phyloP scores from a whole-genome alignment of 2,797 vertebrate genomes.

The Anguilla marmorata region DNA sequence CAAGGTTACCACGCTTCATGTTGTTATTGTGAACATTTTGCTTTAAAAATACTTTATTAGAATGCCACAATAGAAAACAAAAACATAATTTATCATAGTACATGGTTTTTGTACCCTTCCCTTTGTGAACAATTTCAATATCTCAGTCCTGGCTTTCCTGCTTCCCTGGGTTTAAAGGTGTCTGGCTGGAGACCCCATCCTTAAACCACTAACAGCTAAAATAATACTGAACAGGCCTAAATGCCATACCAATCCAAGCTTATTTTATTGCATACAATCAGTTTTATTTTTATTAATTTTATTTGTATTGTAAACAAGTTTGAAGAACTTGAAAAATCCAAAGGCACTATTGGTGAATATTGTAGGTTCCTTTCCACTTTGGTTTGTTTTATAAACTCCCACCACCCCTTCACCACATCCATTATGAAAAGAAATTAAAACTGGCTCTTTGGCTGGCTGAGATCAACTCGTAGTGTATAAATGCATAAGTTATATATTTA shows the following conservation, averaged over 20 bases:
- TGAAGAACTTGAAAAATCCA: conserved; percentile 81
- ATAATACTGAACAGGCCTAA: conserved; percentile 57
- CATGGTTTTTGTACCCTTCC: conserved; percentile 48
- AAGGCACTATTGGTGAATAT: conserved; percentile 76
- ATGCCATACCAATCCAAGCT: conserved; percentile 81
- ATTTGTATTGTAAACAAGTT: conserved; percentile 84
- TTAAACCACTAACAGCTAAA: conserved; percentile 26
- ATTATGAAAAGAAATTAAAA: conserved; percentile 48
- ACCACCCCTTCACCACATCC: conserved; percentile 33
- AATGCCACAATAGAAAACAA: conserved; percentile 57
- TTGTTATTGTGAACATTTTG: conserved; percentile 20
- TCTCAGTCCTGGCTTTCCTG: conserved; percentile 37
- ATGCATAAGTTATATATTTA: conserved; percentile 95
- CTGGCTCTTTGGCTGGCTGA: conserved; percentile 85
- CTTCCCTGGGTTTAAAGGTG: conserved; percentile 12
- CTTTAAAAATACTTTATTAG: conserved; percentile 60
- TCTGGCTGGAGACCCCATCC: not conserved
- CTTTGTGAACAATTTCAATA: conserved; percentile 53
- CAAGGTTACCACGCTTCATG: not conserved
- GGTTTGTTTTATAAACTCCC: conserved; percentile 29
- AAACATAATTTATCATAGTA: conserved; percentile 54
- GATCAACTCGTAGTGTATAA: conserved; percentile 96
- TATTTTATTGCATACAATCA: conserved; percentile 81
- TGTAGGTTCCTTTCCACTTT: conserved; percentile 67
- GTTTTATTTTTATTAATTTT: conserved; percentile 76